Percentiles rank a stretch among this genome's conserved stretches.
Evolutionary conservation across 1,140 invertebrate species (phyloP).

Genomic region (Tetranychus urticae): DNA sequence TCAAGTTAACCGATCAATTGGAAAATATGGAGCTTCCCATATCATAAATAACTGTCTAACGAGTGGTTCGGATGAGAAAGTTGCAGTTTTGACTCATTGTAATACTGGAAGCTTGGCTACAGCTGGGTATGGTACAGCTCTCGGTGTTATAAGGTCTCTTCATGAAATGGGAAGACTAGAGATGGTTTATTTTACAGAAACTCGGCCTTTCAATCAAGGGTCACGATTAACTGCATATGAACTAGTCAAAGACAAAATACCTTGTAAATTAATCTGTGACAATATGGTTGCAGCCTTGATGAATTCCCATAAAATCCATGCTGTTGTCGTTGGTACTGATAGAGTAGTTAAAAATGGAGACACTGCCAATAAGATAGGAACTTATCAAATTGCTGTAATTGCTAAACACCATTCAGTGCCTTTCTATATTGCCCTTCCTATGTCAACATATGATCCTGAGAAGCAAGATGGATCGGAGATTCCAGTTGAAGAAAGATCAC

Average conservation of each 20-base stretch:
- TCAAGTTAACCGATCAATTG: conserved; percentile 58
- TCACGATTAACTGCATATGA: conserved; percentile 85
- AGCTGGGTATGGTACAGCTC: conserved; percentile 46
- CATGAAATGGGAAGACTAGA: conserved; percentile 43
- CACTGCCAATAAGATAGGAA: conserved; percentile 98
- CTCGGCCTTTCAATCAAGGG: conserved; percentile 91
- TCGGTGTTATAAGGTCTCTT: conserved; percentile 72
- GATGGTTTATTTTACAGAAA: conserved; percentile 84
- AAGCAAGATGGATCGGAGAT: conserved; percentile 59
- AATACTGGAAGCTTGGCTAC: conserved; percentile 95
- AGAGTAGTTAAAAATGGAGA: conserved; percentile 84
- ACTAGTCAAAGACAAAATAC: conserved; percentile 73
- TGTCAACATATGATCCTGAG: conserved; percentile 66
- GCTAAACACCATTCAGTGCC: conserved; percentile 74
- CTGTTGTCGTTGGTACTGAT: conserved; percentile 35
- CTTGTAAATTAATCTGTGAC: conserved; percentile 76
- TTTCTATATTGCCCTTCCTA: conserved; percentile 84
- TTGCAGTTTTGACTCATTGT: conserved; percentile 75
- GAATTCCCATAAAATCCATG: conserved; percentile 31
- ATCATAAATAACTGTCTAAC: conserved; percentile 31
- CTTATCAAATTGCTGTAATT: conserved; percentile 66
- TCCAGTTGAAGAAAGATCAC: conserved; percentile 73
- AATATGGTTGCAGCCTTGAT: conserved; percentile 79
- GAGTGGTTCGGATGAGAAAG: conserved; percentile 23
- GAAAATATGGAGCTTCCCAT: conserved; percentile 46